Evolutionary conservation across 2,113 vertebrate species (phyloP).

Genomic region (Microtus richardsoni): DNA sequence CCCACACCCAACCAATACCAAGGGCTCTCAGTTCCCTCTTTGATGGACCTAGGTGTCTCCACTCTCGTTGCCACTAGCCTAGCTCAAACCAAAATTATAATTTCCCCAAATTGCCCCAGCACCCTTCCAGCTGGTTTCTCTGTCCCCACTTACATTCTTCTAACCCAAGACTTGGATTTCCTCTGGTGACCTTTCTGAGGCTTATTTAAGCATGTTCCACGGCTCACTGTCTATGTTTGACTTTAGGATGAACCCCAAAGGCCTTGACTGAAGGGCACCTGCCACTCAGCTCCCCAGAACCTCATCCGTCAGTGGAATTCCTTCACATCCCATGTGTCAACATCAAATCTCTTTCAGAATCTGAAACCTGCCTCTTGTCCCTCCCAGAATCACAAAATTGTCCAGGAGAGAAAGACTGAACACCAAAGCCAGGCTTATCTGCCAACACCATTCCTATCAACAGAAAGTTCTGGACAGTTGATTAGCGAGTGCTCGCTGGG

Average conservation of each 20-base stretch:
- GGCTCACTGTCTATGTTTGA: background rate
- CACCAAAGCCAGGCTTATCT: background rate
- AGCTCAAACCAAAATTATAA: conserved; percentile 39
- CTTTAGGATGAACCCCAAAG: background rate
- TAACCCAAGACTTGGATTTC: background rate
- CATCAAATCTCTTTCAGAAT: conserved; percentile 8
- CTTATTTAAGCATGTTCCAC: background rate
- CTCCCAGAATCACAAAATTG: background rate
- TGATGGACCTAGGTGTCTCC: background rate
- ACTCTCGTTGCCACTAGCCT: background rate
- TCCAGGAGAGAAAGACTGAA: background rate
- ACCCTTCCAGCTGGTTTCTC: background rate
- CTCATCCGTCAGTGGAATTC: conserved; percentile 6
- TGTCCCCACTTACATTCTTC: background rate
- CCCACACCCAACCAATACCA: background rate
- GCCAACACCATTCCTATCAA: conserved; percentile 21
- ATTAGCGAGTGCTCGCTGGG: background rate
- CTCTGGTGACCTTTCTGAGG: background rate
- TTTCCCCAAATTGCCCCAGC: background rate
- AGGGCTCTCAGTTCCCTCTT: background rate
- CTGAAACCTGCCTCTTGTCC: background rate
- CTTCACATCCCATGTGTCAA: background rate
- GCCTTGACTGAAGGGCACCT: background rate
- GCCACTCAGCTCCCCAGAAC: background rate
- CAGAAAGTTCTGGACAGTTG: conserved; percentile 22